A percentile compares a stretch with the other conserved stretches of the same genome.
Evolutionary conservation across 2,888 invertebrate genomes (phyloP).

Genomic region (Drosophila neonasuta): DNA sequence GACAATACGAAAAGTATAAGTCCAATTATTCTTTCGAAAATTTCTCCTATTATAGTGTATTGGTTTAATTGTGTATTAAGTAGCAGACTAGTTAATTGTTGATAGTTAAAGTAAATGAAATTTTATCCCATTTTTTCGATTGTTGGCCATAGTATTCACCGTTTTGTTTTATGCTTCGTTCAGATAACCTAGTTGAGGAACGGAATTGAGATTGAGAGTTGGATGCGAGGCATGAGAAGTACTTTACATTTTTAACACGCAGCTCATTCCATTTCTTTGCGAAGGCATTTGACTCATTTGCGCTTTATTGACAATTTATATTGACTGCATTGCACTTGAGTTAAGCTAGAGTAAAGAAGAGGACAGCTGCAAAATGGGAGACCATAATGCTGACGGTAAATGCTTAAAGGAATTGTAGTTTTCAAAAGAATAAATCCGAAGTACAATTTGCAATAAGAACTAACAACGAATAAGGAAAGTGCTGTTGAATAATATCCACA

Average conservation of each 20-base stretch:
- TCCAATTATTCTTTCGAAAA: no score
- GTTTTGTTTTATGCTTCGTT: constrained; percentile 13
- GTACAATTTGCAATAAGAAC: no score
- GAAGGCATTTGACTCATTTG: constrained; percentile 43
- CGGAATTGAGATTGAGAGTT: not conserved
- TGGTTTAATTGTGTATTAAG: no score
- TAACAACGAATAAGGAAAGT: no score
- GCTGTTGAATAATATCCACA: no score
- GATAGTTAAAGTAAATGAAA: no score
- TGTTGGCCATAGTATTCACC: constrained; percentile 14
- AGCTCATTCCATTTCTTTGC: constrained; percentile 24
- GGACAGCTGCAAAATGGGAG: not conserved
- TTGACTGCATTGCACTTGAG: constrained; percentile 26
- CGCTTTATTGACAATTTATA: constrained; percentile 53
- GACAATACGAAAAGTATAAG: no score
- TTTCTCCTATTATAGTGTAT: no score
- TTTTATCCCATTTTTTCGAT: no score
- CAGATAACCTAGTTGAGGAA: not conserved
- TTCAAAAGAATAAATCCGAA: no score
- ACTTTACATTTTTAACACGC: constrained; percentile 48
- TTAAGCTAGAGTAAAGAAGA: not conserved
- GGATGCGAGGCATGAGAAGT: constrained; percentile 9
- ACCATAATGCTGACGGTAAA: not conserved
- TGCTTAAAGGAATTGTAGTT: no score
- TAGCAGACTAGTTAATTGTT: no score